These are phyloP conservation scores for Argyresthia albistria DNA, from an alignment of 2,888 invertebrate genomes.

Conservation along the genomic window DNA sequence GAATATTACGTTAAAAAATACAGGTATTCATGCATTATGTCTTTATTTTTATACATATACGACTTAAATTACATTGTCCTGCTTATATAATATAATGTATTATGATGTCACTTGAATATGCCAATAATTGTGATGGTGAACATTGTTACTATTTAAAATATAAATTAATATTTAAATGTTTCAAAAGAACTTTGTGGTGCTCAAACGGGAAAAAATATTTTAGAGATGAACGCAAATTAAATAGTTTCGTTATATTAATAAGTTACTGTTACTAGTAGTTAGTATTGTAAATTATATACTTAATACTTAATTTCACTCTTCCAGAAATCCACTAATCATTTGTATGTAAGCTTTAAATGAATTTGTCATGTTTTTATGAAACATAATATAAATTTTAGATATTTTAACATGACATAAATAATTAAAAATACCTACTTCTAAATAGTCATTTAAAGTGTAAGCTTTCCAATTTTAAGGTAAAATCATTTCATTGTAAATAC, in stretches of 20 bases:
- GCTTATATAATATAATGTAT: not conserved
- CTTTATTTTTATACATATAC: too few species aligned
- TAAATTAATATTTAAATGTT: not conserved
- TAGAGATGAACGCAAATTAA: not conserved
- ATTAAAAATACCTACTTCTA: conserved; percentile 15
- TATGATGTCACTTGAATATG: not conserved
- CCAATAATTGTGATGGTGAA: conserved; percentile 2
- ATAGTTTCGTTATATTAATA: not conserved
- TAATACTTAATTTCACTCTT: not conserved
- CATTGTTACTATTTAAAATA: not conserved
- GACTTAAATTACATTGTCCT: too few species aligned
- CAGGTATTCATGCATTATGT: too few species aligned
- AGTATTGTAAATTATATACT: not conserved
- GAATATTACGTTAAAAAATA: too few species aligned
- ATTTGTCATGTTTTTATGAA: not conserved
- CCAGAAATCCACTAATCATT: conserved; percentile 2
- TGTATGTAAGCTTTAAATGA: not conserved
- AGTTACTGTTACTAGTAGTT: not conserved
- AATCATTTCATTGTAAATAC: conserved; percentile 49
- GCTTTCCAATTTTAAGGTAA: conserved; percentile 32
- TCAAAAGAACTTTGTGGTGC: not conserved
- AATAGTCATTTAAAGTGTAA: conserved; percentile 49
- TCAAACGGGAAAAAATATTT: conserved; percentile 1
- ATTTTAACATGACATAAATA: conserved; percentile 27
- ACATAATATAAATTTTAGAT: not conserved